Evolutionary conservation across 2,113 vertebrate genomes (phyloP), one percentile per base, ranked within the genome.

Genomic region (Oryzias woworae): DNA sequence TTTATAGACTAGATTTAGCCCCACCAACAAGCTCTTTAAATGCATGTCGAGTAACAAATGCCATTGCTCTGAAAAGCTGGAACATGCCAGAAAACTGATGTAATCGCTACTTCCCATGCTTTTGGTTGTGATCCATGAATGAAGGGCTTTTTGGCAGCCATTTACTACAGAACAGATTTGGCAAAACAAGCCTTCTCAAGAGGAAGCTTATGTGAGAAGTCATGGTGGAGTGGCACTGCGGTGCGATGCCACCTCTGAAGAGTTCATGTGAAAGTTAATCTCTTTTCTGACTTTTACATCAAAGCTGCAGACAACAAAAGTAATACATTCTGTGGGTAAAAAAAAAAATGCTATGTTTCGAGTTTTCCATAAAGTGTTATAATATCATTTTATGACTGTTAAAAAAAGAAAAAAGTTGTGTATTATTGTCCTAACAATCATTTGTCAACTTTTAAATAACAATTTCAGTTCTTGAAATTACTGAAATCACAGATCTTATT

Each of bases 1-100:
- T 84, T 85, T 69, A 64, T 75, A 75, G 80, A 78, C 71, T 66
- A 60, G 58, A 82, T 44, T 12, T 54, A 61, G 42, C 17, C 44
- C 7, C 20, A 52, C n/a, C 28, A 58, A 62, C 16, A 48, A 16
- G 15, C 31, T 57, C 66, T 70, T 66, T 17, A 53, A 75, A 56
- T 45, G 54, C 53, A 47, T 28, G 18, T 44, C 7, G 14, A 63
- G 52, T 54, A 44, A 65, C 53, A 26, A 58, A 57, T 42, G 54
- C 58, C 73, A 31, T 66, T 58, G 58, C 53, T 69, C 23, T 58
- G 66, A n/a, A 23, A 71, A 13, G 49, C 23, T 22, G 36, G 74
- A 65, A 64, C 26, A 12, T 55, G 43, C 60, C 55, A 57, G 49
- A 58, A 61, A 58, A 45, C 31, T 43, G 53, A 59, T 71, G 56